Evolutionary conservation across 2,888 invertebrate genomes (phyloP), one percentile per base, ranked within the genome.

Genomic region (Thymelicus lineola): DNA sequence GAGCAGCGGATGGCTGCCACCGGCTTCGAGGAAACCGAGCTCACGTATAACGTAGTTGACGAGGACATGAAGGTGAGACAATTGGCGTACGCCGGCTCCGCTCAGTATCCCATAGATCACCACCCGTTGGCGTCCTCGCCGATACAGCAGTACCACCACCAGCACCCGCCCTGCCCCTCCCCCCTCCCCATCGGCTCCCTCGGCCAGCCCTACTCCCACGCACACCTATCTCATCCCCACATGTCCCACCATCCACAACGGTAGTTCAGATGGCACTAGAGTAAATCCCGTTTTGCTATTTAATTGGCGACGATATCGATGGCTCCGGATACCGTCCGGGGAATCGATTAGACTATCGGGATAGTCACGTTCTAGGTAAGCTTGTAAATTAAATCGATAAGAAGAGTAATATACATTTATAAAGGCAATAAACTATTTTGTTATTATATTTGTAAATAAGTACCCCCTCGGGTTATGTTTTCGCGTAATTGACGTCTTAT

Each of bases 1-100:
- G 98, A 99, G 94, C 99, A 99, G 92, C 95, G 99, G 80, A 99
- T 99, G 99, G 98, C 98, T 73, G 99, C 99, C 75, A 98, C 98
- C 70, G 99, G 99, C 81, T 99, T 98, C 95, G 99, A 99, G 95
- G 99, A 99, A 94, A 98, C 99, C 76, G 99, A 99, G 95, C 96
- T 99, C 84, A 98, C 98, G 84, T 99, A 98, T 95, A 98, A 97
- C 95, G 97, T 98, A 92, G 97, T 97, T 93, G 98, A 98, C 94
- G 98, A 98, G 95, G 97, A 98, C 93, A 97, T 97, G 95, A 98
- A 98, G 98, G 98, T 98, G 97, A 98, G 98, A 95, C 98, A 98
- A 96, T 96, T 98, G 96, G 97, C 97, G 95, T 98, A 97, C 95
- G 95, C 95, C 81, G 95, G 95, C 79, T 95, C 96, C 88, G 96